Evolutionary conservation across 2,797 vertebrate species (phyloP).

Genomic region (Microctenopoma stevenorrisi): DNA sequence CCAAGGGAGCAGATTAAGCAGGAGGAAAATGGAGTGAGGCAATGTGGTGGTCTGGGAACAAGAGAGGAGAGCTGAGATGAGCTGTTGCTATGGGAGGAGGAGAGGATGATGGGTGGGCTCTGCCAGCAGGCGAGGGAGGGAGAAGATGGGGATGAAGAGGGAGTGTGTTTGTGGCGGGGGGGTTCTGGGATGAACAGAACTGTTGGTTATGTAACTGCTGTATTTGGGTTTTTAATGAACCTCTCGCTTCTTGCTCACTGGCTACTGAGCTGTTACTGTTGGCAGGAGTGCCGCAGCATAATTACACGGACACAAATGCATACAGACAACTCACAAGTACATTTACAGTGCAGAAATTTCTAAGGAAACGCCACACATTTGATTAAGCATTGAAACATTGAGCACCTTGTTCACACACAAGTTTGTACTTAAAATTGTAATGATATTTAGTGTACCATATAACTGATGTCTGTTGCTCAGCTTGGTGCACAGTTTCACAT

Average conservation of each 20-base stretch:
- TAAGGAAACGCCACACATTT: constrained; percentile 51
- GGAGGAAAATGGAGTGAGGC: constrained; percentile 25
- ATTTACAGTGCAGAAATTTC: constrained; percentile 49
- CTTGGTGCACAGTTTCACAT: constrained; percentile 16
- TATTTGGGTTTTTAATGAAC: constrained; percentile 83
- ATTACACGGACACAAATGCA: constrained; percentile 49
- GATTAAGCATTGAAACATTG: constrained; percentile 50
- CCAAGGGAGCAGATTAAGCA: constrained; percentile 56
- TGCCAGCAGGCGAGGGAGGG: constrained; percentile 70
- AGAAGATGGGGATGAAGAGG: constrained; percentile 66
- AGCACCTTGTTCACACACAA: constrained; percentile 47
- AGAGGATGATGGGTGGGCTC: constrained; percentile 72
- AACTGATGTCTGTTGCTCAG: neutral
- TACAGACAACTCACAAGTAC: constrained; percentile 36
- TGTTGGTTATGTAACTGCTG: constrained; percentile 80
- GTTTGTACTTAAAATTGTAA: constrained; percentile 28
- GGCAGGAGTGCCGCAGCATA: constrained; percentile 74
- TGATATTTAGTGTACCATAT: constrained; percentile 5
- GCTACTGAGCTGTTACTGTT: constrained; percentile 81
- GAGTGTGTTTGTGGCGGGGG: constrained; percentile 64
- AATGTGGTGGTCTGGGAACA: constrained; percentile 62
- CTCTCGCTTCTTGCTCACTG: constrained; percentile 78
- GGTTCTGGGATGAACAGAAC: constrained; percentile 75
- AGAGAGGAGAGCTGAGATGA: constrained; percentile 69
- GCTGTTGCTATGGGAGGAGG: constrained; percentile 77